phyloP scores from a whole-genome alignment of 2,888 invertebrate species.

The Xestia c-nigrum region DNA sequence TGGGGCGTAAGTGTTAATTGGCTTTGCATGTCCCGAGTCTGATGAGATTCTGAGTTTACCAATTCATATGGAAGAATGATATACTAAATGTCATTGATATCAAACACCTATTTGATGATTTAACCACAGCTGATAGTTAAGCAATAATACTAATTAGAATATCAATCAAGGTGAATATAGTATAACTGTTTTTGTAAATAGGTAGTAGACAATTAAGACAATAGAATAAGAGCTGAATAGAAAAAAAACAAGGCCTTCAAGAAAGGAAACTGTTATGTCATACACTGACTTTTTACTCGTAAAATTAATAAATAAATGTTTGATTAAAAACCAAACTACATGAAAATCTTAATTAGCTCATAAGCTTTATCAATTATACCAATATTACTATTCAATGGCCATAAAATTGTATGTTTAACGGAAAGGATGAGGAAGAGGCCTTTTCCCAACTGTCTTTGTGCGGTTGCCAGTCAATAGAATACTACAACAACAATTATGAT shows the following conservation, averaged over 20 bases:
- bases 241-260: background rate
- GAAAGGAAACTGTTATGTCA: background rate
- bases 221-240: background rate
- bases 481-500: background rate
- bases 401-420: background rate
- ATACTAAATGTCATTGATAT: no score
- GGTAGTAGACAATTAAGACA: background rate
- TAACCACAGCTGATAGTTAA: constrained; percentile 2
- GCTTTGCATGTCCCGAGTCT: constrained; percentile 23
- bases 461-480: background rate
- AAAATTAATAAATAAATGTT: background rate
- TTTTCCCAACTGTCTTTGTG: background rate
- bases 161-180: constrained; percentile 2
- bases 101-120: constrained; percentile 5
- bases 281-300: background rate
- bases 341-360: background rate
- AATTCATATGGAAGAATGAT: background rate
- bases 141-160: constrained; percentile 14
- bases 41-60: background rate
- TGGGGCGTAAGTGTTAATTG: constrained; percentile 6
- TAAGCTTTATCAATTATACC: background rate
- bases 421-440: no score
- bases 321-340: background rate
- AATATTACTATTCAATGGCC: background rate
- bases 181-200: background rate